Evolutionary conservation across 2,888 invertebrate genomes (phyloP), one percentile per base, ranked within the genome.

Genomic region (Diplolepis rosae): DNA sequence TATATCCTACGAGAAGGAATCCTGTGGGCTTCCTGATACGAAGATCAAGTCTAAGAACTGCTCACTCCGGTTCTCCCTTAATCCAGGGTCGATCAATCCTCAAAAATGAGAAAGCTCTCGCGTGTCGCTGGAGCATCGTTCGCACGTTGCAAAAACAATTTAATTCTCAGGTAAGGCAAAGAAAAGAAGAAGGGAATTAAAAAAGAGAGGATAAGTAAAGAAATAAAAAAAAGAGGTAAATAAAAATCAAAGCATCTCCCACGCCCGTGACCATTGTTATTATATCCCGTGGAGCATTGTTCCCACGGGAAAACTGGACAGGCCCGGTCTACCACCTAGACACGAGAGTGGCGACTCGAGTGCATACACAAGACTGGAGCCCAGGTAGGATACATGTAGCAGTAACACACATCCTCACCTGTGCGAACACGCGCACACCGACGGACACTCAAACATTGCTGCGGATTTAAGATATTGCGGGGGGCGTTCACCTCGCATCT

Each of bases 281-380:
- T 84, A 83, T 83, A 84, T 83, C 82, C 82, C 80, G 73, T 82
- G 80, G 83, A 81, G 83, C 83, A 84, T 84, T 85, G 84, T 85
- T 84, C 85, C 83, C 84, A 85, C 83, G 84, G 84, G 84, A 85
- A 85, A 83, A 84, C 82, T 84, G 84, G 84, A 85, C 83, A 82
- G 83, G 83, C 79, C 80, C 80, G 80, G 81, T 83, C 81, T 79
- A 80, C 81, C 82, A 81, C 82, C 83, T 83, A 82, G 80, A 73
- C 76, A 67, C 70, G 52, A 42, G 56, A 45, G 65, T 68, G 45
- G 67, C 51, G 27, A 50, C 56, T 51, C 54, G 51, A 22, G 22
- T 42, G 54, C 69, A 66, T 35, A 39, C 35, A 61, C 28, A 42
- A 69, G 51, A 11, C 66, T 42, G 32, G 54, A 61, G 28, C 24